Evolutionary conservation across 2,113 vertebrate genomes (phyloP).

Genomic region (Chloropsis hardwickii): DNA sequence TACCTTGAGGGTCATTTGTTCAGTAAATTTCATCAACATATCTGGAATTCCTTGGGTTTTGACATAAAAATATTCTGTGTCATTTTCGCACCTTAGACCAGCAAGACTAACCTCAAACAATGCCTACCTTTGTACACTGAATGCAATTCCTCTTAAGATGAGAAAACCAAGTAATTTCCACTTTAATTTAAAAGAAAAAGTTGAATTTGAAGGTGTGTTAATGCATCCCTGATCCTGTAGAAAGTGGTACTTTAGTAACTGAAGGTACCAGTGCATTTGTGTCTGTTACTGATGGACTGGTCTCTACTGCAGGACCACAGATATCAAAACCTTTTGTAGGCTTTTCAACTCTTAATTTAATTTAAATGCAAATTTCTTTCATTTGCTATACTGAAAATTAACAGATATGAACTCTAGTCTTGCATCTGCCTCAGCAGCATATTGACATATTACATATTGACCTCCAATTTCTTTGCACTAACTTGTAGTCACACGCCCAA

Average conservation of each 20-base stretch:
- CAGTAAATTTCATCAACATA: not conserved
- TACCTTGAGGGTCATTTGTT: not conserved
- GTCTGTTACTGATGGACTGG: not conserved
- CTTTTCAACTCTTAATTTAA: not conserved
- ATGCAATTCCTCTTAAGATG: not conserved
- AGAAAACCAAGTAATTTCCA: not conserved
- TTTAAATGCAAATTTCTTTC: not conserved
- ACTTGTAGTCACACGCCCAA: not conserved
- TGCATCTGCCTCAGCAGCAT: not conserved
- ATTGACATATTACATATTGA: not conserved
- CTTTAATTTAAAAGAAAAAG: not conserved
- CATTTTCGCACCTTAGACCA: not conserved
- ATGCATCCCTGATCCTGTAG: not conserved
- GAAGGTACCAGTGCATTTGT: not conserved
- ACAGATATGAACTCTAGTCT: not conserved
- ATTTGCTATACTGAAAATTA: not conserved
- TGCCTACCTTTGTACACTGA: not conserved
- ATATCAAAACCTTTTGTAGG: not conserved
- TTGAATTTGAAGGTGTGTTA: not conserved
- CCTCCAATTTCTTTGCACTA: not conserved
- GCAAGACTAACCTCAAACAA: not conserved
- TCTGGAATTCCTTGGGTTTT: not conserved
- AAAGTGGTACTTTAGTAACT: not conserved
- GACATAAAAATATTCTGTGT: not conserved
- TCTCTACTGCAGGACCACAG: not conserved